A percentile compares a stretch with the other conserved stretches of the same genome.
Evolutionary conservation across 1,140 invertebrate species (phyloP).

Genomic region (Drosophila erecta): DNA sequence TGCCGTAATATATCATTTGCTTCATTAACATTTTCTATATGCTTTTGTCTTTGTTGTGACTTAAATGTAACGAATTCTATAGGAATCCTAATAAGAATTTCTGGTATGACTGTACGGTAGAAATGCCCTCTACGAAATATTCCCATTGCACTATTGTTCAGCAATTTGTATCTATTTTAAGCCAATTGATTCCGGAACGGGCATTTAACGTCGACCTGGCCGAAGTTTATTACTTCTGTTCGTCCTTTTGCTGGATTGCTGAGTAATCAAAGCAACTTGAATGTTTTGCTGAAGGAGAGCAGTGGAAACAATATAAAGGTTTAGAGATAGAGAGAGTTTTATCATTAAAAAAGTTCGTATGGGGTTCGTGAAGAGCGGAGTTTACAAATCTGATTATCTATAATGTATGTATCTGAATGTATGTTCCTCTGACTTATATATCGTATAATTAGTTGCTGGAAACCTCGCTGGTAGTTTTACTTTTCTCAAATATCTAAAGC

Average conservation of each 20-base stretch:
- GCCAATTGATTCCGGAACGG: constrained; percentile 26
- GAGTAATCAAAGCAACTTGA: constrained; percentile 57
- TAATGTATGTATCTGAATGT: constrained; percentile 41
- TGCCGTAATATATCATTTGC: constrained; percentile 73
- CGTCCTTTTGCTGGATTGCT: constrained; percentile 36
- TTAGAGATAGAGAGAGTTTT: constrained; percentile 49
- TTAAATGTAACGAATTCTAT: constrained; percentile 57
- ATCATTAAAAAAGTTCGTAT: constrained; percentile 63
- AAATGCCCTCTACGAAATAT: constrained; percentile 39
- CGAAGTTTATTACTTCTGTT: constrained; percentile 29
- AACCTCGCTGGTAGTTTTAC: constrained; percentile 77
- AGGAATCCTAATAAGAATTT: constrained; percentile 61
- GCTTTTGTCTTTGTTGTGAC: constrained; percentile 42
- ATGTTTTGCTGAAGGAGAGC: constrained; percentile 51
- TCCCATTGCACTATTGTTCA: not conserved
- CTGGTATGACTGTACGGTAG: constrained; percentile 28
- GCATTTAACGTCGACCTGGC: constrained; percentile 33
- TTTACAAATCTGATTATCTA: constrained; percentile 53
- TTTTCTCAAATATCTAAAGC: constrained; percentile 39
- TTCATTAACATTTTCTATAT: constrained; percentile 70
- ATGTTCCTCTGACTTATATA: constrained; percentile 51
- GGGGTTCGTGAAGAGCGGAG: constrained; percentile 45
- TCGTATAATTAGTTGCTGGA: constrained; percentile 74
- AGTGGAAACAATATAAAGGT: constrained; percentile 54
- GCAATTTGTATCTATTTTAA: not conserved